Evolutionary conservation across 2,888 invertebrate genomes (phyloP), one percentile per base, ranked within the genome.

Genomic region (Pristionchus entomophagus): DNA sequence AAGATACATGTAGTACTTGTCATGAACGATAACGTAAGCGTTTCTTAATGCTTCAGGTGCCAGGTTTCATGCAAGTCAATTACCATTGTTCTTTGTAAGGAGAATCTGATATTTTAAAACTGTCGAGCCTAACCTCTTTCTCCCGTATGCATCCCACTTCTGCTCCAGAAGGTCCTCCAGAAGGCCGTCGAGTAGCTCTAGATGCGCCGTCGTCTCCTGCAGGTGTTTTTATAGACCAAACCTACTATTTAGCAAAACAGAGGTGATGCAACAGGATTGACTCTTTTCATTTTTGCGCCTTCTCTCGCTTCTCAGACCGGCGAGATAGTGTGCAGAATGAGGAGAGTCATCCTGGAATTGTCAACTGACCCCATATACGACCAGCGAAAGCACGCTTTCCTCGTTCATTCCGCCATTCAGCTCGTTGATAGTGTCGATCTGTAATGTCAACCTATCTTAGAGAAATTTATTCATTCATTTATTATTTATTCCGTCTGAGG

Each of bases 131-230:
- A 0, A 95, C 95, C 95, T 94, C 88, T 96, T 96, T 94, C 97
- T 97, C 1, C 97, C 97, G 26, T 84, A 99, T 0, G 97, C 96
- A 92, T 97, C 97, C 99, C 99, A 99, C 95, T 99, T 99, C 5
- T 97, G 97, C 94, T 97, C 96, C 22, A 99, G 94, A n/a, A 99
- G 95, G 94, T 98, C 97, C n/a, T 97, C 96, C 77, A 99, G 94
- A 91, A 97, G 96, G 0, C 98, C 98, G 94, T 98, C 98, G 94
- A 99, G 95, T 86, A 99, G 95, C 92, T 97, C 97, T 91, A 99
- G 95, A 95, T 99, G 99, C 92, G 97, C 97, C 91, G 97, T 96
- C 95, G 96, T 97, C 92, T 97, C 97, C 97, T 97, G 32, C 17
- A 65, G 12, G 35, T 12, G 35, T n/a, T 4, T 1, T 14, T 32